Conservation (phyloP, 2,888 invertebrate genomes). For the Monochamus alternatus region DNA sequence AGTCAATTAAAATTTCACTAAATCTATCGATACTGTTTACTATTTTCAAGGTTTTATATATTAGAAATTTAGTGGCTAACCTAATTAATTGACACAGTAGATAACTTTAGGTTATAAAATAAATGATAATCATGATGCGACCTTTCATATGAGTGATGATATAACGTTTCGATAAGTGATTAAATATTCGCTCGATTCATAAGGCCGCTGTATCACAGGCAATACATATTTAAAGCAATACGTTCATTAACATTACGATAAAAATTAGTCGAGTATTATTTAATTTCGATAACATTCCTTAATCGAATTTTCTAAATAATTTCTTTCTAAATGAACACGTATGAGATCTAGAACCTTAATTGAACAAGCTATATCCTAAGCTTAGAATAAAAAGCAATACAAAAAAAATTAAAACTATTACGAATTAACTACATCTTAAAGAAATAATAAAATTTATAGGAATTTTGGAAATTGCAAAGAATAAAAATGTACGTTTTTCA, state of each 20-base stretch:
- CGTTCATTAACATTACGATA: constrained; percentile 22
- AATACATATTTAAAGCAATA: constrained; percentile 35
- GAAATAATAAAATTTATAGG: not conserved
- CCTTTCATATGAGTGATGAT: no score
- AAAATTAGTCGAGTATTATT: not conserved
- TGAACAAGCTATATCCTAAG: not conserved
- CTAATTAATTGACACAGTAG: no score
- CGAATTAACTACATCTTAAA: constrained; percentile 13
- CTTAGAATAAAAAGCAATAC: constrained; percentile 21
- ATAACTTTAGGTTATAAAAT: no score
- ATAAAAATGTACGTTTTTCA: not conserved
- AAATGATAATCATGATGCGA: no score
- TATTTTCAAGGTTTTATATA: no score
- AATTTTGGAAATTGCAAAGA: not conserved
- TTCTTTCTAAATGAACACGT: constrained; percentile 22
- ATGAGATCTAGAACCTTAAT: not conserved
- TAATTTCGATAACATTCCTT: no score
- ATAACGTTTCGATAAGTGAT: not conserved
- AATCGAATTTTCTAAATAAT: no score
- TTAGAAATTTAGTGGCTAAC: no score
- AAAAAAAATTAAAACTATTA: constrained; percentile 8
- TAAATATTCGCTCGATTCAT: constrained; percentile 7
- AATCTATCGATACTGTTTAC: no score
- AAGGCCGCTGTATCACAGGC: constrained; percentile 51
- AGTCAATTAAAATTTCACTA: no score